A percentile compares a stretch with the other conserved stretches of the same genome.
Conservation (phyloP, 37 sponge, comb jelly and placozoan genomes). For the Chondrosia reniformis region DNA sequence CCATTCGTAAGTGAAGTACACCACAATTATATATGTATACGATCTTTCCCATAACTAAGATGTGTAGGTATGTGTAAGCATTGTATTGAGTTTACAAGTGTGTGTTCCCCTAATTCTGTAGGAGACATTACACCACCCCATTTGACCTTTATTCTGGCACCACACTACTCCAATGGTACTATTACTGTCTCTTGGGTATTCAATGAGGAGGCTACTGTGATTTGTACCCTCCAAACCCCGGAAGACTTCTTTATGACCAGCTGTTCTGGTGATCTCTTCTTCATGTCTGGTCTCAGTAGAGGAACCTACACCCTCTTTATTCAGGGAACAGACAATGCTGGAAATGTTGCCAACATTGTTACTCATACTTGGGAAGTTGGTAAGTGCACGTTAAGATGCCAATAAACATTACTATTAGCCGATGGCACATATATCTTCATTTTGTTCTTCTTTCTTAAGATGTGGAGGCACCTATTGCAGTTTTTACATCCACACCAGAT, state of each 20-base stretch:
- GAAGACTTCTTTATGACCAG: background rate
- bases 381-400: background rate
- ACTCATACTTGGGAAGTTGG: constrained; percentile 19
- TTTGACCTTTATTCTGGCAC: background rate
- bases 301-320: constrained; percentile 7
- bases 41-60: too few relatives aligned
- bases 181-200: constrained; percentile 1
- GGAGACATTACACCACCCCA: background rate
- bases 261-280: background rate
- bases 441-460: background rate
- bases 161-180: background rate
- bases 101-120: background rate
- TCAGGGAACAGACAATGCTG: background rate
- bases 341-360: background rate
- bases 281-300: background rate
- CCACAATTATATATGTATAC: background rate
- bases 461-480: background rate
- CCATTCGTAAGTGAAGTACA: background rate
- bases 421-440: too few relatives aligned
- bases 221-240: constrained; percentile 13
- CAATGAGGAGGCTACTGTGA: background rate
- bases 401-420: too few relatives aligned
- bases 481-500: constrained; percentile 1
- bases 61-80: background rate
- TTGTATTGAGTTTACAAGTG: background rate